phyloP scores from a whole-genome alignment of 2,888 invertebrate species.

The Pterobdella sp. region DNA sequence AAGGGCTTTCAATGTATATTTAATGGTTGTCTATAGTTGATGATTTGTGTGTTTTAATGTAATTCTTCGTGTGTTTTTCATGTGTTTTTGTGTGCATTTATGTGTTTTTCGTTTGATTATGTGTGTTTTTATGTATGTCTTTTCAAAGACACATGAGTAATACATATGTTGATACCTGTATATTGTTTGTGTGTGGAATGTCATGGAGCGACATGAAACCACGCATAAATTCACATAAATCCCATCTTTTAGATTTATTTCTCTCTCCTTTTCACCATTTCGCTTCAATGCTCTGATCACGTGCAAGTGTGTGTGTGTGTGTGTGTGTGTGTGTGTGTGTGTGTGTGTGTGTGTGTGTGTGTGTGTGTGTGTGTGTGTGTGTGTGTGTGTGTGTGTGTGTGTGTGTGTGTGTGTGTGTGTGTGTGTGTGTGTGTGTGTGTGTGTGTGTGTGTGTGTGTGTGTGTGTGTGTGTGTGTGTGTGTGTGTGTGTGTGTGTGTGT shows the following conservation, averaged over 20 bases:
- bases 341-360: background rate
- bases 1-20: too few species aligned
- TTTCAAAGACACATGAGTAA: too few species aligned
- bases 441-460: background rate
- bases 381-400: conserved; percentile 10
- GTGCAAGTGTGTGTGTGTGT: background rate
- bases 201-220: too few species aligned
- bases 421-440: background rate
- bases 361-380: background rate
- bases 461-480: conserved; percentile 8
- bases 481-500: conserved; percentile 17
- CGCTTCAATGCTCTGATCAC: background rate
- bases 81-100: too few species aligned
- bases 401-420: conserved; percentile 8
- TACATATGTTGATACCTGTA: too few species aligned
- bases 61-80: too few species aligned
- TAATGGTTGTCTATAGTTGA: too few species aligned
- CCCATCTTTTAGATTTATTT: background rate
- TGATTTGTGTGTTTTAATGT: too few species aligned
- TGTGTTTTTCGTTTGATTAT: too few species aligned
- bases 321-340: background rate
- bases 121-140: too few species aligned
- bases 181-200: too few species aligned
- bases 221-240: background rate
- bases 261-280: background rate